Conservation (phyloP, 2,888 invertebrate genomes). For the Phorcus lineatus region DNA sequence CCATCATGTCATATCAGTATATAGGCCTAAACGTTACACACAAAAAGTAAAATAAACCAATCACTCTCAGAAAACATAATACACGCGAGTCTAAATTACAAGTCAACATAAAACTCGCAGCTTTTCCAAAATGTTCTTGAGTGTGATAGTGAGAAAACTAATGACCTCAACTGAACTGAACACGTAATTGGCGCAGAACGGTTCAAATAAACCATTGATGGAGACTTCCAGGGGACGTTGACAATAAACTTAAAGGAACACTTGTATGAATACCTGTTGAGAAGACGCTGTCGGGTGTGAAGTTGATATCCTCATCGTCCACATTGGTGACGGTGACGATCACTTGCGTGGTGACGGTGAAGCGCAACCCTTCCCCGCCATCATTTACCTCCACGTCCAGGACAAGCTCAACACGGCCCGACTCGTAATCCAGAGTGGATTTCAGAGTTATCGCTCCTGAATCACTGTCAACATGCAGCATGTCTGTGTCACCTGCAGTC, state of each 20-base stretch:
- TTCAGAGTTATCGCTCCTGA: slow-evolving; percentile 38
- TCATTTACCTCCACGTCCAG: slow-evolving; percentile 36
- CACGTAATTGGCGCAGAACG: too few relatives aligned
- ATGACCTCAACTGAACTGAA: too few relatives aligned
- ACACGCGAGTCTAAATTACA: too few relatives aligned
- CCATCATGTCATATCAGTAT: not conserved
- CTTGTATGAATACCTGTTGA: not conserved
- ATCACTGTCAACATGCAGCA: not conserved
- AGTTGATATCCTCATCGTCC: slow-evolving; percentile 84
- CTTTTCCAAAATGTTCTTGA: too few relatives aligned
- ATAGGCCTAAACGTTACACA: not conserved
- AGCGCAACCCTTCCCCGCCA: slow-evolving; percentile 34
- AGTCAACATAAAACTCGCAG: too few relatives aligned
- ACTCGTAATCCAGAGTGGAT: slow-evolving; percentile 46
- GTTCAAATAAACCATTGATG: too few relatives aligned
- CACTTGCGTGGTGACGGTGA: slow-evolving; percentile 86
- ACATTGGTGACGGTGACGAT: slow-evolving; percentile 91
- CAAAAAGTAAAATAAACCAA: not conserved
- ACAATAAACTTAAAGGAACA: not conserved
- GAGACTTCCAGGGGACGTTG: too few relatives aligned
- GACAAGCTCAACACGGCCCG: slow-evolving; percentile 38
- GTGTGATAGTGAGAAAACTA: too few relatives aligned
- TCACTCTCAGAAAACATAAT: too few relatives aligned
- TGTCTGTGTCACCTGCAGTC: not conserved
- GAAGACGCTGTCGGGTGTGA: slow-evolving; percentile 79